Evolutionary conservation across 1,140 invertebrate genomes (phyloP), one percentile per base, ranked within the genome.

Genomic region (Scaptomyza hsui): DNA sequence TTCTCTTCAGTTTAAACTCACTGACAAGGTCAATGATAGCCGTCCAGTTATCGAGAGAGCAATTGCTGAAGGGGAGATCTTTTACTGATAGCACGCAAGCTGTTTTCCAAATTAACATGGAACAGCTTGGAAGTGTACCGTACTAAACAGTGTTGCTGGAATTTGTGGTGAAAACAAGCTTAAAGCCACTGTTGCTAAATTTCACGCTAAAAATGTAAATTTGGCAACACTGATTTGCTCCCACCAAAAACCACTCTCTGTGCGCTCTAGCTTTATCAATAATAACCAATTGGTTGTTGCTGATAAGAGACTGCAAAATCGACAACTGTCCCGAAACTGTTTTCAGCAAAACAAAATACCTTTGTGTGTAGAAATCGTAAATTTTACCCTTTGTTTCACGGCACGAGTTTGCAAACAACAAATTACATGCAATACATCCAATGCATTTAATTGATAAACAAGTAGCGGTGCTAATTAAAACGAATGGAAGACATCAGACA

Each of bases 21-120:
- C 65, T 42, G 77, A 77, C 77, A 86, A 85, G 77, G 77, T 78
- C 81, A 80, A 73, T 71, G 69, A 65, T 68, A 74, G 56, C 35
- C 21, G 15, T 57, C 15, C 15, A 71, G 76, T 64, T 62, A 63
- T 59, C 26, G 47, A 6, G 32, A 35, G 42, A 9, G 42, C 18
- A 39, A 61, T 65, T 21, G 26, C 6, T 21, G 6, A 16, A n/a
- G 32, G 6, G 3, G 10, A 55, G 21, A 70, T 63, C 7, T 64
- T 45, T 13, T 4, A 21, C 32, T 16, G 12, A 56, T 56, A 42
- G 24, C 15, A n/a, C n/a, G n/a, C n/a, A n/a, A n/a, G n/a, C n/a
- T n/a, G n/a, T n/a, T n/a, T n/a, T n/a, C n/a, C n/a, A n/a, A n/a
- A n/a, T n/a, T n/a, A 32, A 10, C 2, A 37, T 9, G 5, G 6